A percentile compares a stretch with the other conserved stretches of the same genome.
Conservation (phyloP, 2,113 vertebrate genomes). For the Microcebus lehilahytsara region DNA sequence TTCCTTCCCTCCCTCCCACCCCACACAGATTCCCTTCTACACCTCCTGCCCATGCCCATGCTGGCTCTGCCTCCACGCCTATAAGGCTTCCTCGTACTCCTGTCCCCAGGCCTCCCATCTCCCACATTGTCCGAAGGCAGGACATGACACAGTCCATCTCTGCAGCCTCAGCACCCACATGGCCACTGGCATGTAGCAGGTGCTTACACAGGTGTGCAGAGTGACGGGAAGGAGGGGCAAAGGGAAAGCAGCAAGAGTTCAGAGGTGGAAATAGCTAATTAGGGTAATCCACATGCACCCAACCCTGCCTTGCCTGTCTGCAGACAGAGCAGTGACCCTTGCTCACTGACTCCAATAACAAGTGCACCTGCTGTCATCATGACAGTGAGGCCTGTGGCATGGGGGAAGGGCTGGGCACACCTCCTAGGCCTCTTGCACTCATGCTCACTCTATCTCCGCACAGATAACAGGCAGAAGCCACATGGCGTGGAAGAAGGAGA, state of each 20-base stretch:
- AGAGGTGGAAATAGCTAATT: neutral
- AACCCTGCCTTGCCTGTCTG: neutral
- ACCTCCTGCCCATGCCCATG: neutral
- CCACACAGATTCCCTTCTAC: neutral
- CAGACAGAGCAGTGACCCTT: neutral
- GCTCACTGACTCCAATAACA: neutral
- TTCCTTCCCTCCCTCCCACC: neutral
- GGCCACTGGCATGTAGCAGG: neutral
- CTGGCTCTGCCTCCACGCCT: neutral
- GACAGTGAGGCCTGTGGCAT: neutral
- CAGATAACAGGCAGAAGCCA: neutral
- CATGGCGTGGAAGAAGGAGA: neutral
- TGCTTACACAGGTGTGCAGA: neutral
- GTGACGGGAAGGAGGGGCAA: neutral
- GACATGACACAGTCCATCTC: neutral
- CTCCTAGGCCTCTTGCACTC: neutral
- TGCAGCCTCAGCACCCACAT: neutral
- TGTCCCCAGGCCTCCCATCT: neutral
- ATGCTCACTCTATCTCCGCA: neutral
- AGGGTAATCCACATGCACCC: neutral
- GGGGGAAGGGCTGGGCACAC: neutral
- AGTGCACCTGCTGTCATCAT: neutral
- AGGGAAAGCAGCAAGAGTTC: neutral
- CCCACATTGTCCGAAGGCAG: neutral
- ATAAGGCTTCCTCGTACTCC: neutral